Percentiles rank a stretch among this genome's conserved stretches.
Conservation (phyloP, 37 sponge, comb jelly and placozoan genomes). For the Bolinopsis microptera region DNA sequence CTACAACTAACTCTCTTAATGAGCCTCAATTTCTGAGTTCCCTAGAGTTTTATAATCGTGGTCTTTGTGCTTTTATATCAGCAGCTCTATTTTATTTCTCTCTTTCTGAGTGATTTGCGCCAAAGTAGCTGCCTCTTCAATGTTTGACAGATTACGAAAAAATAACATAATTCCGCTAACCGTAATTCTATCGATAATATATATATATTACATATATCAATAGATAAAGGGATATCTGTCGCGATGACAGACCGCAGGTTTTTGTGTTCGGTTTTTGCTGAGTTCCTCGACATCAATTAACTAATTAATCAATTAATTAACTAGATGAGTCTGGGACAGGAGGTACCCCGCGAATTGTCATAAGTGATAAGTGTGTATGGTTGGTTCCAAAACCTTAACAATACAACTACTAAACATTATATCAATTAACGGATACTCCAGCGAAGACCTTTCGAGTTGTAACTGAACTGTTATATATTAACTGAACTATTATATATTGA, state of each 20-base stretch:
- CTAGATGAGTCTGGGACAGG: not conserved
- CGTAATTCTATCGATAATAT: too few relatives aligned
- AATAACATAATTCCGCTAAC: not conserved
- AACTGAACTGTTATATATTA: not conserved
- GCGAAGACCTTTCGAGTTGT: not conserved
- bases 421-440: not conserved
- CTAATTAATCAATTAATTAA: not conserved
- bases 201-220: too few relatives aligned
- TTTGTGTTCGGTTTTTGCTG: not conserved
- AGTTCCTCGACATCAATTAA: not conserved
- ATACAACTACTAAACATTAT: not conserved
- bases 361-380: not conserved
- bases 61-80: too few relatives aligned
- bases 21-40: too few relatives aligned
- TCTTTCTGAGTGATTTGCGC: not conserved
- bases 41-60: too few relatives aligned
- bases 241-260: not conserved
- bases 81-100: too few relatives aligned
- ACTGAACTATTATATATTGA: too few relatives aligned
- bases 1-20: too few relatives aligned
- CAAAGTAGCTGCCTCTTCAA: not conserved
- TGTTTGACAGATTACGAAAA: not conserved
- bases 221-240: not conserved
- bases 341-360: not conserved
- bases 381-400: not conserved